phyloP scores from a whole-genome alignment of 2,797 vertebrate genomes.

The Myotis myotis region DNA sequence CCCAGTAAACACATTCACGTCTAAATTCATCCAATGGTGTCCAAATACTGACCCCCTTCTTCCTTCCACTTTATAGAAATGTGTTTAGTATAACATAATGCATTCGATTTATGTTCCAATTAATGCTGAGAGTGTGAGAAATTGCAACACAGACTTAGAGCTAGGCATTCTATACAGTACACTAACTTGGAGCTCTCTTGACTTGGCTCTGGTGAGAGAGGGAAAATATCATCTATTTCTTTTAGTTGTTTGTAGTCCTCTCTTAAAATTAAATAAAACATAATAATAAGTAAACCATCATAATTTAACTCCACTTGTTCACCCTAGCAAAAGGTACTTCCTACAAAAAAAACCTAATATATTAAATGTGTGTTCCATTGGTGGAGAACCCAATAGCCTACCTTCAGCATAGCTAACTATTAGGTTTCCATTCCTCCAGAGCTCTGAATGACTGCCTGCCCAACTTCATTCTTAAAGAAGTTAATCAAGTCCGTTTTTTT shows the following conservation, averaged over 20 bases:
- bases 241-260: neutral
- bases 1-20: conserved; percentile 40
- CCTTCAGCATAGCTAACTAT: neutral
- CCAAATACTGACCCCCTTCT: neutral
- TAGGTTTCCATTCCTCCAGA: neutral
- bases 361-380: neutral
- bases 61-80: neutral
- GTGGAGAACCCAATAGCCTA: neutral
- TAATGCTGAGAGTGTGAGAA: neutral
- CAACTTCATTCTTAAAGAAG: conserved; percentile 16
- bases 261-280: conserved; percentile 29
- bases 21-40: conserved; percentile 21
- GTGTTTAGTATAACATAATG: neutral
- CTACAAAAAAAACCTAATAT: neutral
- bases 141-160: neutral
- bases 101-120: neutral
- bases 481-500: neutral
- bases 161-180: neutral
- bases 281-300: conserved; percentile 28
- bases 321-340: neutral
- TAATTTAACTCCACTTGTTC: conserved; percentile 3
- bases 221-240: neutral
- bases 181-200: neutral
- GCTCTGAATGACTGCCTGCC: neutral
- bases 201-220: neutral